Conservation (phyloP, 2,888 invertebrate genomes). For the Drosophila kokeensis region DNA sequence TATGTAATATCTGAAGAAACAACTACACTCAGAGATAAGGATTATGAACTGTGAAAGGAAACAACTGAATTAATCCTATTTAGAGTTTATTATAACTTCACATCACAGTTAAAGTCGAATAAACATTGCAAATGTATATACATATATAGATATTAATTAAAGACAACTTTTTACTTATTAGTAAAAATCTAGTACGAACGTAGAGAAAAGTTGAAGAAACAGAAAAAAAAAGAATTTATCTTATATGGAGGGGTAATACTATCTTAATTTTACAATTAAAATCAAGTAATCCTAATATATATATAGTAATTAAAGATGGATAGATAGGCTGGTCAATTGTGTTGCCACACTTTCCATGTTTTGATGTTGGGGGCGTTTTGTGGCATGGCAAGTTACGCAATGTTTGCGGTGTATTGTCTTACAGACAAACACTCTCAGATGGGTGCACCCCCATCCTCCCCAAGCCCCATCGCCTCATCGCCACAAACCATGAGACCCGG, state of each 20-base stretch:
- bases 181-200: background rate
- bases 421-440: conserved; percentile 31
- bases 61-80: background rate
- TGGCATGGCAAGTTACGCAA: conserved; percentile 55
- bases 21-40: background rate
- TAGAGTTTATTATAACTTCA: background rate
- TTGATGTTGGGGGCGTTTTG: conserved; percentile 55
- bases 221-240: background rate
- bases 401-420: conserved; percentile 60
- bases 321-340: conserved; percentile 8
- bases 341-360: conserved; percentile 49
- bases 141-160: too few relatives aligned
- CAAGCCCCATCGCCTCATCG: background rate
- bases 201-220: background rate
- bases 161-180: background rate
- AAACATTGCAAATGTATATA: background rate
- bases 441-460: background rate
- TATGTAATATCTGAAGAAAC: background rate
- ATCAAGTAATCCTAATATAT: background rate
- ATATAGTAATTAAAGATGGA: conserved; percentile 1
- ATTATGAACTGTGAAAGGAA: background rate
- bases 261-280: background rate
- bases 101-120: background rate
- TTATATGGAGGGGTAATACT: background rate
- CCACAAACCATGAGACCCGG: conserved; percentile 19